Evolutionary conservation across 2,113 vertebrate genomes (phyloP).

Genomic region (Heterotilapia buettikoferi): DNA sequence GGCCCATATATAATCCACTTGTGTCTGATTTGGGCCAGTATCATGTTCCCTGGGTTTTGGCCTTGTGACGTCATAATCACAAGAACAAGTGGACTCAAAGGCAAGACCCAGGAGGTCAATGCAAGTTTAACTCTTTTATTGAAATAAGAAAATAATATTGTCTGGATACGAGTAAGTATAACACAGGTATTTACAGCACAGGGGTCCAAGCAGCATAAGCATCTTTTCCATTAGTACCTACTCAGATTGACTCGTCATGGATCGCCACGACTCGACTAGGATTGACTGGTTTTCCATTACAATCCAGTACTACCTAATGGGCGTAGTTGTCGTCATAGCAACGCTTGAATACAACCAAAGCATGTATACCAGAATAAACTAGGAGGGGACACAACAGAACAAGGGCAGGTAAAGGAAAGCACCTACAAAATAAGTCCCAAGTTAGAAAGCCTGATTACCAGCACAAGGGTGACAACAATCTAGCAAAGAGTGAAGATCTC

Average conservation of each 20-base stretch:
- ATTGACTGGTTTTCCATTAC: background rate
- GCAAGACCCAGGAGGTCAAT: background rate
- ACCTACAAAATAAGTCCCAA: background rate
- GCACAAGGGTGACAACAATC: background rate
- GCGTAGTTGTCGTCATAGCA: background rate
- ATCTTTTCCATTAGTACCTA: background rate
- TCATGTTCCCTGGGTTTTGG: background rate
- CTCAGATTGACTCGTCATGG: background rate
- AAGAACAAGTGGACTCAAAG: background rate
- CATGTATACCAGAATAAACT: background rate
- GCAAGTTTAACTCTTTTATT: background rate
- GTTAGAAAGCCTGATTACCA: background rate
- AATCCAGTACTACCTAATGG: background rate
- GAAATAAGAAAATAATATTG: background rate
- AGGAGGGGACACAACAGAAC: accelerated
- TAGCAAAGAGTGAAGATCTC: background rate
- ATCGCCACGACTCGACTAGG: background rate
- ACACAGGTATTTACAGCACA: accelerated
- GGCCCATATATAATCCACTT: background rate
- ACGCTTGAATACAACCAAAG: accelerated
- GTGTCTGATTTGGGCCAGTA: background rate
- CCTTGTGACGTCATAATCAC: background rate
- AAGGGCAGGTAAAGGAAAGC: background rate
- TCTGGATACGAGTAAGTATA: accelerated
- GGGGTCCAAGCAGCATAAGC: accelerated